A percentile compares a stretch with the other conserved stretches of the same genome.
These are phyloP conservation scores for Eristalinus aeneus DNA, from an alignment of 2,888 invertebrate species.

Conservation along the genomic window DNA sequence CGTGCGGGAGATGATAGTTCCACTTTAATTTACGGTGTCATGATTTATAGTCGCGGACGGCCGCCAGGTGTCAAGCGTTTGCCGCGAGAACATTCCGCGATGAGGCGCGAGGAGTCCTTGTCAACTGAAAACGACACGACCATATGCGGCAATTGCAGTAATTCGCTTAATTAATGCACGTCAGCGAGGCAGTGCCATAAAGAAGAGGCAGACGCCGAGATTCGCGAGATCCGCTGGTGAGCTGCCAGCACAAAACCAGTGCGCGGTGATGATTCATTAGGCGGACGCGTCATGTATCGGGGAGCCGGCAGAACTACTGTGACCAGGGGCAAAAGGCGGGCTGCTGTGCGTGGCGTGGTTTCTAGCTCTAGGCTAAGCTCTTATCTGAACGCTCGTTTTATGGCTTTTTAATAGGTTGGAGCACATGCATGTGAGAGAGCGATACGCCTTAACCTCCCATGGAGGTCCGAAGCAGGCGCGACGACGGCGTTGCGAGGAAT, in stretches of 20 bases:
- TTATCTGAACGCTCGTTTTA: slow-evolving; percentile 35
- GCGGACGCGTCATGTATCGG: background rate
- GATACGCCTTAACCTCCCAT: background rate
- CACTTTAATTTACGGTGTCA: slow-evolving; percentile 34
- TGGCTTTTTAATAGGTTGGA: slow-evolving; percentile 34
- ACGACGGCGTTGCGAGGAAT: background rate
- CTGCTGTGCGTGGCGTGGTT: background rate
- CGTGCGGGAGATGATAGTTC: slow-evolving; percentile 20
- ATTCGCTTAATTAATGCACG: slow-evolving; percentile 61
- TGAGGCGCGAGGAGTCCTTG: slow-evolving; percentile 31
- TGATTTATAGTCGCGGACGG: slow-evolving; percentile 50
- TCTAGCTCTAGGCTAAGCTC: background rate
- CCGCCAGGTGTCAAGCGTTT: slow-evolving; percentile 46
- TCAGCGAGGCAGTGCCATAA: background rate
- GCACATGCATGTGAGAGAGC: slow-evolving; percentile 6
- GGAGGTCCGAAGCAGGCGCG: slow-evolving; percentile 39
- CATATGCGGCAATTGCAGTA: slow-evolving; percentile 50
- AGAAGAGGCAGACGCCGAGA: background rate
- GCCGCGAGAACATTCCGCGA: background rate
- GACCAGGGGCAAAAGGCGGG: background rate
- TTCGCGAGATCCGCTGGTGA: background rate
- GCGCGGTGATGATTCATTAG: slow-evolving; percentile 40
- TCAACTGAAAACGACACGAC: slow-evolving; percentile 25
- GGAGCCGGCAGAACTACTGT: background rate
- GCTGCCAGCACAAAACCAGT: slow-evolving; percentile 36